Evolutionary conservation across 2,888 invertebrate genomes (phyloP), one percentile per base, ranked within the genome.

Genomic region (Timandra comae): DNA sequence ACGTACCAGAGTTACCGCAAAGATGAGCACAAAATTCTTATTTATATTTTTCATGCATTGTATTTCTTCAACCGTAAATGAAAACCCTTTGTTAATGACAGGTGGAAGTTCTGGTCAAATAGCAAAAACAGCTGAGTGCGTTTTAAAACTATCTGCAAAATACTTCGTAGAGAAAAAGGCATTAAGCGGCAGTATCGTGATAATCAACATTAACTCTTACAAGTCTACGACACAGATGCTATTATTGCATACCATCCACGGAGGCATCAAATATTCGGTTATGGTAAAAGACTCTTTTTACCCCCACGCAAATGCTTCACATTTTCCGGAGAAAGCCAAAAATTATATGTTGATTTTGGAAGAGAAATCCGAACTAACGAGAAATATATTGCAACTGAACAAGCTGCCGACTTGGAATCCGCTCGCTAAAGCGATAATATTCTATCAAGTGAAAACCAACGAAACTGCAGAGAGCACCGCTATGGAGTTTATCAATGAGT

Each of bases 261-360:
- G 69, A 5, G 82, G 84, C 12, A 74, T 72, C 36, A 75, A 81
- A 50, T 86, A 82, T 62, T 82, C 86, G 33, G 67, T 86, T 43
- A 86, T 86, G 86, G 80, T 82, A 49, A 86, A 86, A 62, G 82
- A 86, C 59, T 84, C 85, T 45, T 77, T 71, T 52, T 79, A 75
- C 38, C 68, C 64, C 39, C 86, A 86, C 54, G 77, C 75, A 33
- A 86, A 86, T 59, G 86, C 86, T 32, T 84, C 86, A 21, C 86
- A 86, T 65, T 86, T 86, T 44, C 84, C 79, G 9, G 86, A 86
- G 63, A 86, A 81, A 66, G 86, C 86, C 35, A 85, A 86, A 67
- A 86, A 86, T 71, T 86, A 86, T 63, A 78, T 86, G 80, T 65
- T 86, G 65, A 77, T 86, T 65, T 67, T 86, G 43, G 84, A 86